Evolutionary conservation across 2,888 invertebrate species (phyloP).

Genomic region (Xanthostigma xanthostigma): DNA sequence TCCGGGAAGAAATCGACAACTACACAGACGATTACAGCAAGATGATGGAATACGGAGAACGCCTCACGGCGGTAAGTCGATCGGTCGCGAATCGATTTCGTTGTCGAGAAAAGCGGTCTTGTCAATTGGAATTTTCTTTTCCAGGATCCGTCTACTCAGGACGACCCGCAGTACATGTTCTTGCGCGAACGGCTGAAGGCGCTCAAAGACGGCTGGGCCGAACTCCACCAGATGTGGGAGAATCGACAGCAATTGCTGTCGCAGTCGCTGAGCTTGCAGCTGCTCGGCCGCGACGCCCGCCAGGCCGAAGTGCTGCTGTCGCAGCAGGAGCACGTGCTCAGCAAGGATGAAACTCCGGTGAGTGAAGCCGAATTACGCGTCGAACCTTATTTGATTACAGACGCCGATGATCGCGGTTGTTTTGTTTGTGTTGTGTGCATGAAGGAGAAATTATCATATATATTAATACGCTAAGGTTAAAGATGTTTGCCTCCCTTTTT

Average conservation of each 20-base stretch:
- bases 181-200: conserved; percentile 94
- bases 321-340: conserved; percentile 94
- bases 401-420: no score
- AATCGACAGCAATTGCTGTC: conserved; percentile 88
- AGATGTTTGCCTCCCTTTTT: no score
- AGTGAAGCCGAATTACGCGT: conserved; percentile 16
- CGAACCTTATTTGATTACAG: no score
- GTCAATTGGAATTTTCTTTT: conserved; percentile 5
- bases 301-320: conserved; percentile 95
- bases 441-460: no score
- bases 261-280: conserved; percentile 87
- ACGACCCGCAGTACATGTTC: conserved; percentile 99
- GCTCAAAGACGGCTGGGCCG: conserved; percentile 97
- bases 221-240: conserved; percentile 99
- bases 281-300: conserved; percentile 90
- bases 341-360: conserved; percentile 90
- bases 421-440: no score
- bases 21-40: conserved; percentile 95
- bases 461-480: no score
- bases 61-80: conserved; percentile 50
- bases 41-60: conserved; percentile 99
- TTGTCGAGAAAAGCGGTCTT: background rate
- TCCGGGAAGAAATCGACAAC: conserved; percentile 98
- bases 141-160: conserved; percentile 65
- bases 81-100: background rate